phyloP scores from a whole-genome alignment of 2,888 invertebrate species.

The Pollenia amentaria region DNA sequence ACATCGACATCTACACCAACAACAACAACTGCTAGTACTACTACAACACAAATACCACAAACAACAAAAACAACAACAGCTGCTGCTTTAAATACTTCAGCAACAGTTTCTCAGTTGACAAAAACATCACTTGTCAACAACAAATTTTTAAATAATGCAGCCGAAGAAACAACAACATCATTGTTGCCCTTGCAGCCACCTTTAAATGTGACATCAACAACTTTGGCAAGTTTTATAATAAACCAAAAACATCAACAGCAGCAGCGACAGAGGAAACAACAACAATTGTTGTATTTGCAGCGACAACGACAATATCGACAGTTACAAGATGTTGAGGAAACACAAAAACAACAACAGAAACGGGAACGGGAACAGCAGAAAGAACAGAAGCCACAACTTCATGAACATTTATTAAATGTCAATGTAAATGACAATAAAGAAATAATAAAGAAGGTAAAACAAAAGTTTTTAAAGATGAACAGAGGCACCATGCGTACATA shows the following conservation, averaged over 20 bases:
- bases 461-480: not conserved
- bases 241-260: slow-evolving; percentile 69
- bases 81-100: slow-evolving; percentile 55
- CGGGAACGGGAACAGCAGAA: not conserved
- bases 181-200: slow-evolving; percentile 78
- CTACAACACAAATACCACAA: slow-evolving; percentile 49
- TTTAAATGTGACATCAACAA: slow-evolving; percentile 79
- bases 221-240: slow-evolving; percentile 75
- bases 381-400: slow-evolving; percentile 43
- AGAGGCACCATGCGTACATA: not conserved
- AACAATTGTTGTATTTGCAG: slow-evolving; percentile 46
- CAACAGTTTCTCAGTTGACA: slow-evolving; percentile 67
- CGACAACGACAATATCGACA: slow-evolving; percentile 63
- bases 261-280: slow-evolving; percentile 56
- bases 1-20: slow-evolving; percentile 63
- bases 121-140: slow-evolving; percentile 62
- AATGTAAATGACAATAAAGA: slow-evolving; percentile 75
- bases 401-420: slow-evolving; percentile 59
- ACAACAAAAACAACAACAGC: slow-evolving; percentile 63
- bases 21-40: slow-evolving; percentile 59
- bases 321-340: slow-evolving; percentile 49
- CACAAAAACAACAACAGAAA: slow-evolving; percentile 53
- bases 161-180: slow-evolving; percentile 75
- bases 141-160: slow-evolving; percentile 67
- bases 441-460: slow-evolving; percentile 77